phyloP scores from a whole-genome alignment of 2,113 vertebrate genomes.

The Pseudopodoces humilis region DNA sequence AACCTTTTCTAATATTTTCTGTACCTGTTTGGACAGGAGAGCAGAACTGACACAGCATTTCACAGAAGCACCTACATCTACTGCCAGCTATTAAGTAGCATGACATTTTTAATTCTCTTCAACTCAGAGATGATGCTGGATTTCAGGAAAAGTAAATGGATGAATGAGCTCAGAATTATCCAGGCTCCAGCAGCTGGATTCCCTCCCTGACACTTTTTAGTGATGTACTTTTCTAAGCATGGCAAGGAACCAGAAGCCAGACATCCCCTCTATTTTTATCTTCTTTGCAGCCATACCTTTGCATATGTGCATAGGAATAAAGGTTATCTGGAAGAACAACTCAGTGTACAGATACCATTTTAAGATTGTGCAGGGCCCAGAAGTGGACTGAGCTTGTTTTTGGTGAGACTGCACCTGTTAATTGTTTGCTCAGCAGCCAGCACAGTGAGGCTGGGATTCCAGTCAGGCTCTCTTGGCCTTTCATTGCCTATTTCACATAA shows the following conservation, averaged over 20 bases:
- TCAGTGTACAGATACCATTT: neutral
- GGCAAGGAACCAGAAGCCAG: neutral
- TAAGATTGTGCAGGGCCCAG: neutral
- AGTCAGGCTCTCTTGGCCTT: neutral
- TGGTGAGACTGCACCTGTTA: neutral
- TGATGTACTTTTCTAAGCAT: rapidly evolving
- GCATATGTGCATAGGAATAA: neutral
- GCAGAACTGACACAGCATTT: neutral
- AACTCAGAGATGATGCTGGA: neutral
- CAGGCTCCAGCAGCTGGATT: neutral
- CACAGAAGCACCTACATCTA: neutral
- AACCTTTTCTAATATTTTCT: neutral
- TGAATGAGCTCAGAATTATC: neutral
- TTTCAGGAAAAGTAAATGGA: neutral
- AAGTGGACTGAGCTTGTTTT: neutral
- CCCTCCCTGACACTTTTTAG: neutral
- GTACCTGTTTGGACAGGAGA: neutral
- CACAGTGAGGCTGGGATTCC: neutral
- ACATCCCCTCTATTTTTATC: neutral
- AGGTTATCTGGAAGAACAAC: neutral
- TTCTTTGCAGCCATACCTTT: neutral
- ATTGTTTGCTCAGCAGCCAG: neutral
- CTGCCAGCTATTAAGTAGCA: neutral
- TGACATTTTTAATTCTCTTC: neutral
- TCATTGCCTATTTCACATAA: neutral